Evolutionary conservation across 2,888 invertebrate genomes (phyloP).

Genomic region (Empis livida): DNA sequence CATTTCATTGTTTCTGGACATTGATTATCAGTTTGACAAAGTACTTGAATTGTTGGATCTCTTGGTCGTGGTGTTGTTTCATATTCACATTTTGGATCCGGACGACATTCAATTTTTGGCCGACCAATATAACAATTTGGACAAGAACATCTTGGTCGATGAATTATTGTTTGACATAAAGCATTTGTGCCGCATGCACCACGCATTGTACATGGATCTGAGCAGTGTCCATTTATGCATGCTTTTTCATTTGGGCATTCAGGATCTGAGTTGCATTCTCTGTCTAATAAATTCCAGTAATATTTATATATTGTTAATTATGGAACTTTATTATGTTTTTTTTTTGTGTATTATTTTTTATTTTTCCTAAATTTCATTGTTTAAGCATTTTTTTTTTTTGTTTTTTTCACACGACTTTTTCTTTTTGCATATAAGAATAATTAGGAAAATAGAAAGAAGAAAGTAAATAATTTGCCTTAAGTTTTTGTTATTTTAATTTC

Average conservation of each 20-base stretch:
- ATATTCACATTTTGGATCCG: constrained; percentile 63
- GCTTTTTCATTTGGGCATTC: constrained; percentile 87
- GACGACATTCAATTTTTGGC: constrained; percentile 64
- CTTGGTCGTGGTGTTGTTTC: constrained; percentile 44
- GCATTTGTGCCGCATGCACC: constrained; percentile 85
- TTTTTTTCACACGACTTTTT: too few species aligned
- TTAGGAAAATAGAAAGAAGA: too few species aligned
- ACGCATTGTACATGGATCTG: constrained; percentile 79
- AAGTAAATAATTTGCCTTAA: too few species aligned
- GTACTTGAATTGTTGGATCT: constrained; percentile 40
- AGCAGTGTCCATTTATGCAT: constrained; percentile 80
- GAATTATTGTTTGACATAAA: constrained; percentile 70
- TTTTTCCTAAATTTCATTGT: not conserved
- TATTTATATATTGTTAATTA: not conserved
- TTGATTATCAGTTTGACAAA: constrained; percentile 53
- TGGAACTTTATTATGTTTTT: not conserved
- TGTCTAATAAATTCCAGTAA: constrained; percentile 40
- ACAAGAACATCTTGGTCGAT: constrained; percentile 77
- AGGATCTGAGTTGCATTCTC: constrained; percentile 80
- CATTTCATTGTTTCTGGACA: constrained; percentile 68
- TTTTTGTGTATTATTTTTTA: too few species aligned
- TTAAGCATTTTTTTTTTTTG: too few species aligned
- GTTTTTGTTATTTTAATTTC: too few species aligned
- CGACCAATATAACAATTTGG: constrained; percentile 78
- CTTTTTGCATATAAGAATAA: too few species aligned